Base-by-base conservation (phyloP, 2,888 invertebrate species). In the Caprella mutica region DNA sequence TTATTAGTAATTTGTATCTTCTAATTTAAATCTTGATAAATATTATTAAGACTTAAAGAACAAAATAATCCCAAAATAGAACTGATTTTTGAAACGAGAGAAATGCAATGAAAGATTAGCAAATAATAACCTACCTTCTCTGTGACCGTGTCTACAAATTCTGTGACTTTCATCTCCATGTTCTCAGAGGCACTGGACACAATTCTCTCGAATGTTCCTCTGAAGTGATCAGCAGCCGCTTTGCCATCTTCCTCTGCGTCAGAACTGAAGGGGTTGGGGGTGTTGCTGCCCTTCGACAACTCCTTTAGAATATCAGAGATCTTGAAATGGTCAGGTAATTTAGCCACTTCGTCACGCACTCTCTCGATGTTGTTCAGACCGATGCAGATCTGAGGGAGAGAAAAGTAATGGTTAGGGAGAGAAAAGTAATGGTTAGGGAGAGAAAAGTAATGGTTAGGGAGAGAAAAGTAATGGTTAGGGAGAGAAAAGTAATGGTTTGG, bases 331-430 rank as follows among this genome's bases (percentile, higher is more conserved):
- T 44, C 52, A 6, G 64, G 64, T 6, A 64, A 42, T 5, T 46
- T 48, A 12, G 60, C 57, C 29, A 64, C 42, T 19, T 64, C 64
- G 24, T 46, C 30, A 19, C 60, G 21, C n/a, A 64, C 58, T 12
- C 60, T 23, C 30, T 64, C 64, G 26, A 64, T 64, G 58, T 61
- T 64, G 58, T 60, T 64, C 4, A 64, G 58, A 9, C 64, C 64
- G n/a, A 58, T 48, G 38, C 64, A 64, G 24, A 64, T 64, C 64
- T 64, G 50, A 9, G 6, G 29, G 17, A 33, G 14, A 30, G 9
- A 6, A 9, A n/a, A 17, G 33, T 9, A 30, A 29, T n/a, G n/a
- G 8, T 27, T n/a, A 33, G 23, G 9, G 46, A n/a, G n/a, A n/a
- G n/a, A n/a, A n/a, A n/a, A n/a, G n/a, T n/a, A n/a, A n/a, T n/a